Base-by-base conservation (phyloP, 2,113 vertebrate genomes). In the Nesoenas mayeri region DNA sequence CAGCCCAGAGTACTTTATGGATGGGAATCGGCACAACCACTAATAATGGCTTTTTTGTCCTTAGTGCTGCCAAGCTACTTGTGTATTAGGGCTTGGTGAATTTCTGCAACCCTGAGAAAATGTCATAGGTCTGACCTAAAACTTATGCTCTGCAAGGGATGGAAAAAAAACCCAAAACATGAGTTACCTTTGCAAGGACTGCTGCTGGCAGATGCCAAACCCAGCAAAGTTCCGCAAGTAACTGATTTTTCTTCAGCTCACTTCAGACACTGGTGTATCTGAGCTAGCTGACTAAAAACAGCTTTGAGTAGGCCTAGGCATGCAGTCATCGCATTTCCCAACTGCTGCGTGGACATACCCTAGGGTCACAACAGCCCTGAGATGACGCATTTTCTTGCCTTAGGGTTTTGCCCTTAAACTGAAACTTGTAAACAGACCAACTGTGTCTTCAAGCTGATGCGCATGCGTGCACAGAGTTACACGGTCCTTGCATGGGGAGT, bases 311-410 rank as follows among this genome's bases (percentile, higher is more conserved):
- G 91, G 42, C 50, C 80, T 44, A 86, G 24, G 44, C 73, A 91
- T 22, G 57, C 21, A 60, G 77, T 81, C 84, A 84, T 71, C 7
- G 2, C 73, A 40, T 87, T 95, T 95, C 73, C 80, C 65, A 81
- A 62, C 61, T 36, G 40, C 6, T 0, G 77, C 2, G 17, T 25
- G 15, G 91, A 91, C 62, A 14, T 91, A 89, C 31, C 17, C 80
- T 54, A 42, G 53, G 86, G 92, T 96, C 91, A 95, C 77, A 65
- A 78, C 77, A 84, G 83, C 64, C 86, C 83, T 81, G 57, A 66
- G 84, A 96, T 97, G 92, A 97, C 62, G 93, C 93, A 96, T 92
- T 96, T 94, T 91, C 88, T 91, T 97, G 80, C 93, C 61, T 95
- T 66, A 86, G 65, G 48, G 83, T 92, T 96, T 96, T 94, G 95